Base-by-base conservation (phyloP, 1,140 invertebrate genomes). In the Brachionus rotundiformis region DNA sequence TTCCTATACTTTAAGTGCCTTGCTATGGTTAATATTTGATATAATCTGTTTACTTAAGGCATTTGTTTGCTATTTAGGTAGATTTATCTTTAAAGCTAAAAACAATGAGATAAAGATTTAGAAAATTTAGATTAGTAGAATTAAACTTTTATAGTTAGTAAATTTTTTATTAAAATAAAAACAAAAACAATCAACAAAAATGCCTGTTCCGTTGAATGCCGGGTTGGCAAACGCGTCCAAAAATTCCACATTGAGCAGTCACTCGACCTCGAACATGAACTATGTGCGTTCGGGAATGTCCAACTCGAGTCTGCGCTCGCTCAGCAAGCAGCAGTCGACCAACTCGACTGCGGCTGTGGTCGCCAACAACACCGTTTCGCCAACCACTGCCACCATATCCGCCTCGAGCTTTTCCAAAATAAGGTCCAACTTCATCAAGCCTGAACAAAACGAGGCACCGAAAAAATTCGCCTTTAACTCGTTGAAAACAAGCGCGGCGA, bases 31-130 rank as follows among this genome's bases (percentile, higher is more conserved):
- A 68, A 68, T 68, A 73, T 73, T 73, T 73, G 68, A 44, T 47
- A 73, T 73, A 73, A 73, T 73, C 33, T 73, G 41, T 44, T 73
- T 44, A 73, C 23, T 44, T 44, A 73, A 73, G 68, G 68, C 68
- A 73, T 73, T 73, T 44, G 39, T 73, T 73, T 73, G 68, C 41
- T 29, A 25, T 44, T 73, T 44, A 73, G 39, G 68, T 73, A 73
- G 68, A 41, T 73, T 44, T 44, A 73, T 44, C 68, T 44, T 25
- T 36, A 23, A 19, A 25, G 19, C 4, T 13, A n/a, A 25, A 7
- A 54, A 54, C n/a, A 54, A 10, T 19, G 16, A 19, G 19, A 54
- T 54, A 54, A 54, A 54, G 47, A 54, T 54, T 54, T 8, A 25
- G 47, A 54, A 54, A 54, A 23, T 54, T 54, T 54, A 54, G 47